Evolutionary conservation across 2,888 invertebrate species (phyloP).

Genomic region (Elgonia sp.): DNA sequence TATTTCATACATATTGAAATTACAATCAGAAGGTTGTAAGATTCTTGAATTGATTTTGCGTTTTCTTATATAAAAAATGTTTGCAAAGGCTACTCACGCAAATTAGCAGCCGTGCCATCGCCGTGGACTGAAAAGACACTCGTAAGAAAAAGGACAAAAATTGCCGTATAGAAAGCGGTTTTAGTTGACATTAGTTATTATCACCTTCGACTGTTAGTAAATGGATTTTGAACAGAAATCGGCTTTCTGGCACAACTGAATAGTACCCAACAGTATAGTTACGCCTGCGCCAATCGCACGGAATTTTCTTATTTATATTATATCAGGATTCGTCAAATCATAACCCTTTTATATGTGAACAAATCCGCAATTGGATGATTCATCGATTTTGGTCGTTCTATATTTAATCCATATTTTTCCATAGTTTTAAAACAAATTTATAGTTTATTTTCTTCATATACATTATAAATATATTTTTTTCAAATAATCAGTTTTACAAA

Average conservation of each 20-base stretch:
- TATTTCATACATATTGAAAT: too few species aligned
- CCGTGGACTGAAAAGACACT: constrained; percentile 74
- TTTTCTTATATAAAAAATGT: constrained; percentile 39
- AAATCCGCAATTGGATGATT: too few species aligned
- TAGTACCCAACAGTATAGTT: constrained; percentile 71
- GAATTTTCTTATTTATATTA: constrained; percentile 83
- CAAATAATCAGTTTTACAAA: too few species aligned
- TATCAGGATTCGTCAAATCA: constrained; percentile 82
- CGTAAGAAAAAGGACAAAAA: constrained; percentile 67
- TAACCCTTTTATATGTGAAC: constrained; percentile 80
- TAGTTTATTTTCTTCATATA: too few species aligned
- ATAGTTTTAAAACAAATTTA: too few species aligned
- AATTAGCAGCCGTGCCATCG: constrained; percentile 77
- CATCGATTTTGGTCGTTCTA: too few species aligned
- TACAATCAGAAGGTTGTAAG: constrained; percentile 11
- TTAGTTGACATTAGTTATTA: constrained; percentile 76
- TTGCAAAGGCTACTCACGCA: constrained; percentile 79
- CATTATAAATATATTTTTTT: too few species aligned
- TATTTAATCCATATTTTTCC: too few species aligned
- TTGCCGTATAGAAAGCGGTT: constrained; percentile 60
- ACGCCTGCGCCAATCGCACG: constrained; percentile 81
- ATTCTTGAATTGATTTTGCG: constrained; percentile 28
- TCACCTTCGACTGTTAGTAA: constrained; percentile 73
- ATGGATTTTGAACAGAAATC: constrained; percentile 75
- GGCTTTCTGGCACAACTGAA: constrained; percentile 75